These are phyloP conservation scores for Rotaria socialis DNA, from an alignment of 2,888 invertebrate species.

Conservation along the genomic window DNA sequence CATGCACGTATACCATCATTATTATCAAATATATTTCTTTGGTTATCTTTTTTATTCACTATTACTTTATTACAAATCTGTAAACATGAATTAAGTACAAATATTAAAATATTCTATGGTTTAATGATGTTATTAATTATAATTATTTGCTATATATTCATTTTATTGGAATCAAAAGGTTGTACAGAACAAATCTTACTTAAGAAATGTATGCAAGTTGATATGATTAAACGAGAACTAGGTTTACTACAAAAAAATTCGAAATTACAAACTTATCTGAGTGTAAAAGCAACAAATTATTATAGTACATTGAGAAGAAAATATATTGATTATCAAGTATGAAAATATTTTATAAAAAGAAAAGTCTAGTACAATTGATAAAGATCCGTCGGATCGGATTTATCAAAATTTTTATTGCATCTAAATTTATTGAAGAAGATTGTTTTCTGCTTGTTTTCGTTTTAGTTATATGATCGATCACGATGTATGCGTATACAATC, in stretches of 20 bases:
- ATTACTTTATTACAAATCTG: not conserved
- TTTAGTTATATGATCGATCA: slow-evolving; percentile 5
- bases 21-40: slow-evolving; percentile 15
- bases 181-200: slow-evolving; percentile 2
- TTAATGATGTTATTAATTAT: not conserved
- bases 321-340: slow-evolving; percentile 23
- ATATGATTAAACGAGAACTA: slow-evolving; percentile 24
- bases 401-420: no score
- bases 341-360: not conserved
- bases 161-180: slow-evolving; percentile 20
- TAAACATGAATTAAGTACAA: not conserved
- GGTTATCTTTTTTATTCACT: not conserved
- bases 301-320: not conserved
- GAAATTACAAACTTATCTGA: not conserved
- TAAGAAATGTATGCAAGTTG: not conserved
- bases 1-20: slow-evolving; percentile 28
- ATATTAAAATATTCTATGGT: not conserved
- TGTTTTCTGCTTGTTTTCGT: not conserved
- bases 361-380: no score
- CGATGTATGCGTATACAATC: not conserved
- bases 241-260: not conserved
- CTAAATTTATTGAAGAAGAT: no score
- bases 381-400: no score
- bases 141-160: not conserved
- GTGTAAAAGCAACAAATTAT: slow-evolving; percentile 22